Evolutionary conservation across 2,888 invertebrate genomes (phyloP).

Genomic region (Folsomia candida): DNA sequence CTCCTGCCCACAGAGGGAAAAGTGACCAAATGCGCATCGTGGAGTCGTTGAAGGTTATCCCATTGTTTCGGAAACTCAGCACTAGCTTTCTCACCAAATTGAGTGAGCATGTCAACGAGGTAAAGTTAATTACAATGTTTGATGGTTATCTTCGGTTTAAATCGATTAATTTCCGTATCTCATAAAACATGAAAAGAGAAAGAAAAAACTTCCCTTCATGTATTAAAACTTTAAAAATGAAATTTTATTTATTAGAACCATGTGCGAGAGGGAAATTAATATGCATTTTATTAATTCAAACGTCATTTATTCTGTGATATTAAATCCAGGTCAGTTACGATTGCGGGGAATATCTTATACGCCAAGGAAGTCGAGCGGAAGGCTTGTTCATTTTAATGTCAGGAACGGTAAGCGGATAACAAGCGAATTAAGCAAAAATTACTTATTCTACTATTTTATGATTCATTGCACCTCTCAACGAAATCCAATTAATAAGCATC

Average conservation of each 20-base stretch:
- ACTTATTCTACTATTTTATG: neutral
- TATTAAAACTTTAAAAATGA: neutral
- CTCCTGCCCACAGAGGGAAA: neutral
- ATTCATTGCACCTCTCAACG: neutral
- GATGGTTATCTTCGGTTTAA: neutral
- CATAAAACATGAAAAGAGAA: neutral
- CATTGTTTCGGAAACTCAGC: slow-evolving; percentile 70
- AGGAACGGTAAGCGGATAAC: slow-evolving; percentile 70
- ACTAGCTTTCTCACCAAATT: slow-evolving; percentile 73
- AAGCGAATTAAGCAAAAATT: neutral
- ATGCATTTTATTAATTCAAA: slow-evolving; percentile 8
- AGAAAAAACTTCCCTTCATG: neutral
- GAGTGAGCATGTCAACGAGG: slow-evolving; percentile 80
- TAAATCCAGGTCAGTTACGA: slow-evolving; percentile 71
- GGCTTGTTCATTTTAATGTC: slow-evolving; percentile 87
- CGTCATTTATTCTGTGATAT: slow-evolving; percentile 7
- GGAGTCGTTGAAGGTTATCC: slow-evolving; percentile 76
- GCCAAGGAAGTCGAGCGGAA: slow-evolving; percentile 82
- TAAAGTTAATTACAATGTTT: slow-evolving; percentile 55
- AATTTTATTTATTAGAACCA: neutral
- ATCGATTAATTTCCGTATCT: neutral
- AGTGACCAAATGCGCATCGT: slow-evolving; percentile 54
- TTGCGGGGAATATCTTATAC: slow-evolving; percentile 72
- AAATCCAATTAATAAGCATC: neutral
- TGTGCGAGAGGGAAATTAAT: neutral